Base-by-base conservation (phyloP, 2,797 vertebrate species). In the Telmatherina bonti region DNA sequence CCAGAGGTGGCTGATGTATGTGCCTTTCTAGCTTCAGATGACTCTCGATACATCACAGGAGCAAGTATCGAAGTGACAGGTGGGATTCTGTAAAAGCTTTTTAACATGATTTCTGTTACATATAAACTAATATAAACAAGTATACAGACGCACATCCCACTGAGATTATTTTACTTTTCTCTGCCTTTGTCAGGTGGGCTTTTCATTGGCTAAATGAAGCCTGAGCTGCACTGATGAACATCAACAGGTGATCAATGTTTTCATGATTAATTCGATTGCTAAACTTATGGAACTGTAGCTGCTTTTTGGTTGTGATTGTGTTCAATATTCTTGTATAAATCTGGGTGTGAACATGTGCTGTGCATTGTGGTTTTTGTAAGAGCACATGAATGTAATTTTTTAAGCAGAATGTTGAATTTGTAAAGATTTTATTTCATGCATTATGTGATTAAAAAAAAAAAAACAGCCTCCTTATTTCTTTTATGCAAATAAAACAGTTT, bases 1-100 rank as follows among this genome's bases (percentile, higher is more conserved):
- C 38, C 63, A 97, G 96, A 97, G 81, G 95, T 97, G 6, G 96
- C 96, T 7, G 95, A 96, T 47, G 96, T 94, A 1, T 96, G 96
- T 31, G 93, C 94, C 3, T 97, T 97, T 82, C 88, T 97, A 45
- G 96, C 96, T 2, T 97, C 96, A 0, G 95, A 96, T 13, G 96
- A 96, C 64, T 96, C 96, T 66, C 86, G 89, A 1, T 97, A 97
- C 79, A 91, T 97, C 88, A 97, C 96, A 0, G 96, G 96, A 71
- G 83, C 93, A 69, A 96, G 95, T 35, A 63, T 97, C 22, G 95
- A 97, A 88, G 96, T 97, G 65, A 94, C 96, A 59, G 96, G 96
- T 29, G 1, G 1, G 29, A 26, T 24, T 59, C 29, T 56, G 29
- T 47, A 9, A n/a, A 66, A 45, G 22, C 51, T 0, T 29, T 54